Base-by-base conservation (phyloP, 2,888 invertebrate genomes). In the Podabrus alpinus region DNA sequence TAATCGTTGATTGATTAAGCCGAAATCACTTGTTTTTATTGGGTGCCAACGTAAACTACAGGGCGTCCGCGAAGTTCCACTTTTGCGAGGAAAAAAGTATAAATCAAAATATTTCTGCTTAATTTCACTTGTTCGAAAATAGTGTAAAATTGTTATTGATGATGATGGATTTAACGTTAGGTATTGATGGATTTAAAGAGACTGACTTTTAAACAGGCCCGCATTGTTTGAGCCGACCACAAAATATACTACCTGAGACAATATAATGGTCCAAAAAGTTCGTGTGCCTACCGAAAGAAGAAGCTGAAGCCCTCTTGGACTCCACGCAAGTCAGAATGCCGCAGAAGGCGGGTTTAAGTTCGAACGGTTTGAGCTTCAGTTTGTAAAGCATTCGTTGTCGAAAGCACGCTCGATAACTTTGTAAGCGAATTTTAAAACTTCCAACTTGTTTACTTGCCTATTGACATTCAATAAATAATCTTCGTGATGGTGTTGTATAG, bases 271-370 rank as follows among this genome's bases (percentile, higher is more conserved):
- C 72, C 71, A 72, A 74, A 75, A 77, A 77, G 74, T 76, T 76
- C 76, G 72, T 71, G 69, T 78, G 72, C 76, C 79, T 76, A 72
- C 76, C 74, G 71, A 76, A 68, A 45, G 45, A 45, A 76, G 77
- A 75, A 71, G 68, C 67, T 15, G 70, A 29, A 77, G 79, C 78
- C 79, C 79, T 79, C 78, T 78, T 78, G 78, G 76, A 78, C 73
- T 62, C 64, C 77, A 78, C 76, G 79, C 71, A 73, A 79, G 78
- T 77, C 73, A 69, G 74, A 72, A 73, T 74, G 78, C 76, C 77
- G 79, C 74, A 79, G 79, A 78, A 77, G 77, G 79, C 77, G 74
- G 79, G 78, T 76, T 77, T 74, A 71, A 69, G 77, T 71, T 72
- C 21, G 17, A 21, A 78, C 74, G 72, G 74, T 77, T 76, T 19